Evolutionary conservation across 1,140 invertebrate genomes (phyloP).

Genomic region (Drosophila bocki): DNA sequence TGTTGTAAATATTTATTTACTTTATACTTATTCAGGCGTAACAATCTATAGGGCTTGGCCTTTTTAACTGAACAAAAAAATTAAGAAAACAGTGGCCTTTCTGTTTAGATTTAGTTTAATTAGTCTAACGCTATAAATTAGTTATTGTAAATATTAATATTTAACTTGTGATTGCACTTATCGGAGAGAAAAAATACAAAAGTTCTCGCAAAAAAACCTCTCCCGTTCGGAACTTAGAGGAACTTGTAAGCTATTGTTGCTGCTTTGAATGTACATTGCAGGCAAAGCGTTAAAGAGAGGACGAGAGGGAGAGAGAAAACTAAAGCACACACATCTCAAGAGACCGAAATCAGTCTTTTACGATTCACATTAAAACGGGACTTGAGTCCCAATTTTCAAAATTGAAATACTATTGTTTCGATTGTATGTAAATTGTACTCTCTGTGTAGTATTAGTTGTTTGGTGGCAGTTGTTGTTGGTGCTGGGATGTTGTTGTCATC

Average conservation of each 20-base stretch:
- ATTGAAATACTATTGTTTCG: not conserved
- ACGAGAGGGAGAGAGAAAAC: not conserved
- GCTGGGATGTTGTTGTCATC: conserved; percentile 66
- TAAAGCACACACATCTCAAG: too few relatives aligned
- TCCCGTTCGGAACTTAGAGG: not conserved
- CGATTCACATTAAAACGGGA: too few relatives aligned
- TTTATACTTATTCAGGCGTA: not conserved
- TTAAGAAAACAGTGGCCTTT: not conserved
- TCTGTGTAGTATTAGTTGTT: conserved; percentile 13
- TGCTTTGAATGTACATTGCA: not conserved
- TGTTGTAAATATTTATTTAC: too few relatives aligned
- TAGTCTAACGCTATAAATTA: too few relatives aligned
- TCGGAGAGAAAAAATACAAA: not conserved
- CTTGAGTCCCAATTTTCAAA: not conserved
- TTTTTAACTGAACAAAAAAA: not conserved
- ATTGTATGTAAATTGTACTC: not conserved
- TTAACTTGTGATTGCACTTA: not conserved
- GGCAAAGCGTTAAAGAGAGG: not conserved
- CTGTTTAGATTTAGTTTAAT: too few relatives aligned
- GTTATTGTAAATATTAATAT: too few relatives aligned
- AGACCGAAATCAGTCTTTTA: too few relatives aligned
- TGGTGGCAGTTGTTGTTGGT: conserved; percentile 25
- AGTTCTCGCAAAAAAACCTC: not conserved
- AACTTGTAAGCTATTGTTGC: not conserved
- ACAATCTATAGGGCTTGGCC: too few relatives aligned